Evolutionary conservation across 2,113 vertebrate species (phyloP), one percentile per base, ranked within the genome.

Genomic region (Phasianus colchicus): DNA sequence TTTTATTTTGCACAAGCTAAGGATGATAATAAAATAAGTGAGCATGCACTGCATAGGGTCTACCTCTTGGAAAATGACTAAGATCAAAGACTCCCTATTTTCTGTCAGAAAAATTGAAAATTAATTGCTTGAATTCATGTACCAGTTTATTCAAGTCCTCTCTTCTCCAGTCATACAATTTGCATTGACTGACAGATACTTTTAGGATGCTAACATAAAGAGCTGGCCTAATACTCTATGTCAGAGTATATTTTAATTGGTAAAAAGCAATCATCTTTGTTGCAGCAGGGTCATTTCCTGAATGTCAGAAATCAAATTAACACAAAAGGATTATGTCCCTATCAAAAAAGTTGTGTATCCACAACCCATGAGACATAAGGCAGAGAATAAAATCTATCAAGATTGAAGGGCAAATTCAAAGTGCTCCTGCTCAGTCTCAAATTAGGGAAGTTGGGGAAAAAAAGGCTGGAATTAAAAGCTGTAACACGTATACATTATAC

Each of bases 81-180:
- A 95, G 88, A 94, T 96, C 95, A 95, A 97, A 97, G 93, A 74
- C 83, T 94, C 58, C 29, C 74, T 94, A 85, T 95, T 94, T 96
- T 94, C 61, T 72, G 75, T 91, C 77, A 50, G 85, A 94, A 94
- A 94, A 95, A 77, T 78, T 93, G 72, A 92, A 95, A 95, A 96
- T 96, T 96, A 97, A 96, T 96, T 96, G 96, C 90, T 89, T 93
- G 91, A 77, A 93, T 97, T 91, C 92, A 82, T 65, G 45, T 38
- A 86, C 16, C 65, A 75, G 81, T 92, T 95, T 94, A 88, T 96
- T 93, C 87, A 88, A 88, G 64, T 86, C 40, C 58, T 92, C 54
- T 52, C 75, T 95, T 90, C 89, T 90, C 47, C 79, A 86, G 83
- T 91, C 71, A 57, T 50, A 85, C 79, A 63, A 95, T 96, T 96